A percentile compares a stretch with the other conserved stretches of the same genome.
phyloP scores from a whole-genome alignment of 2,888 invertebrate genomes.

The Unio pictorum region DNA sequence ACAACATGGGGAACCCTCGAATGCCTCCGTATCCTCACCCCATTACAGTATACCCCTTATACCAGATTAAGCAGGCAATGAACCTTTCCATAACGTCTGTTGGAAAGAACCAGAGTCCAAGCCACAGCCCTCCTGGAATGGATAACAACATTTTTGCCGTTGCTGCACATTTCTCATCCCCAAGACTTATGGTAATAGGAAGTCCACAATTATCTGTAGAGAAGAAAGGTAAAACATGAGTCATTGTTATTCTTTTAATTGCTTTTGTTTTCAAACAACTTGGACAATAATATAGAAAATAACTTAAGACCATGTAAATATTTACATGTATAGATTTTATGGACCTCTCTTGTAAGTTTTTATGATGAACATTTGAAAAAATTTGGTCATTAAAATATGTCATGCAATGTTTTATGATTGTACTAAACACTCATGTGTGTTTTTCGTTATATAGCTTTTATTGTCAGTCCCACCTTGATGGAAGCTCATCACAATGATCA shows the following conservation, averaged over 20 bases:
- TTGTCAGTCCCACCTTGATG: too few species aligned
- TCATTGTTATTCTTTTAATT: not conserved
- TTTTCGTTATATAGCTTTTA: too few species aligned
- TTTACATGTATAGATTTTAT: too few species aligned
- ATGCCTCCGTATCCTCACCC: slow-evolving; percentile 93
- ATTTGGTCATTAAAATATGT: too few species aligned
- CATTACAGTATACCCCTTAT: slow-evolving; percentile 83
- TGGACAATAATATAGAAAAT: too few species aligned
- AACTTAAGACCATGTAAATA: too few species aligned
- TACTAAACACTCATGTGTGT: too few species aligned
- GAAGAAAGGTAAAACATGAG: slow-evolving; percentile 42
- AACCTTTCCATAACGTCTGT: slow-evolving; percentile 50
- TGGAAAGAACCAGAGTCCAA: slow-evolving; percentile 46
- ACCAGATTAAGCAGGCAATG: slow-evolving; percentile 81
- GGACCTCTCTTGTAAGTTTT: too few species aligned
- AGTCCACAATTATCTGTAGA: slow-evolving; percentile 64
- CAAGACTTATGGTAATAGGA: slow-evolving; percentile 81
- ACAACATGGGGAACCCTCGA: slow-evolving; percentile 81
- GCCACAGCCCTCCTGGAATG: slow-evolving; percentile 74
- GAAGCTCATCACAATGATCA: too few species aligned
- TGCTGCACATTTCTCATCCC: slow-evolving; percentile 84
- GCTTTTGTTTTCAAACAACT: too few species aligned
- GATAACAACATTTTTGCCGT: slow-evolving; percentile 80
- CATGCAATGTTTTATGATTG: too few species aligned
- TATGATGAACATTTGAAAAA: too few species aligned